Conservation (phyloP, 2,113 vertebrate genomes). For the Neopipo cinnamomea region DNA sequence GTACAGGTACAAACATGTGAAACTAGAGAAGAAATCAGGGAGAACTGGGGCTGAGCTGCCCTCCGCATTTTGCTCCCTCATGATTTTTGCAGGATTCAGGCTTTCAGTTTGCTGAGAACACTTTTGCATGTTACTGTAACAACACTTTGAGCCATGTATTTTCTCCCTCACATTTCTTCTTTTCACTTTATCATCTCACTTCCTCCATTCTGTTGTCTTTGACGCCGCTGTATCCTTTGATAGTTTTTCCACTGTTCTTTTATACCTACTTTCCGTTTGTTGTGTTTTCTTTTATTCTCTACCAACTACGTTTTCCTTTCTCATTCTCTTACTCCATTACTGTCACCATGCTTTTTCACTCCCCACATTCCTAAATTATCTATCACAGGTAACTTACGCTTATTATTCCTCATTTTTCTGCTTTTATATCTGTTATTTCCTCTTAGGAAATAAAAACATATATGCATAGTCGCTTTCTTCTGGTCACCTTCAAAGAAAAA, state of each 20-base stretch:
- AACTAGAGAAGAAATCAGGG: background rate
- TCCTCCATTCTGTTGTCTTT: slow-evolving; percentile 21
- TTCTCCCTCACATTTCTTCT: slow-evolving; percentile 21
- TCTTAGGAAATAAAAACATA: background rate
- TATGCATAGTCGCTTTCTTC: background rate
- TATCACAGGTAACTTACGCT: background rate
- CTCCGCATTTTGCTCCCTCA: background rate
- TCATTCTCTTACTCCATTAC: background rate
- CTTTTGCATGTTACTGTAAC: background rate
- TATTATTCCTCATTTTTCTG: background rate
- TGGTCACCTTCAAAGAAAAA: background rate
- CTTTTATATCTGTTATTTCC: background rate
- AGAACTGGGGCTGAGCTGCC: background rate
- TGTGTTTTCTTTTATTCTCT: slow-evolving; percentile 30
- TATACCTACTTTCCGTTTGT: slow-evolving; percentile 18
- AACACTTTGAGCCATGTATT: background rate
- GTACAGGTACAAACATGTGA: background rate
- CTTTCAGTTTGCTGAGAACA: background rate
- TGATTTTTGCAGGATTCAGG: background rate
- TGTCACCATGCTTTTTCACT: background rate
- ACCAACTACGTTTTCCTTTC: slow-evolving; percentile 4
- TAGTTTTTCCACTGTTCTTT: slow-evolving; percentile 48
- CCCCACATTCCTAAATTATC: background rate
- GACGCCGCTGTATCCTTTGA: background rate
- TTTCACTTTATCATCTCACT: slow-evolving; percentile 40